A percentile compares a stretch with the other conserved stretches of the same genome.
Conservation (phyloP, 2,797 vertebrate species). For the Neopelma chrysocephalum region DNA sequence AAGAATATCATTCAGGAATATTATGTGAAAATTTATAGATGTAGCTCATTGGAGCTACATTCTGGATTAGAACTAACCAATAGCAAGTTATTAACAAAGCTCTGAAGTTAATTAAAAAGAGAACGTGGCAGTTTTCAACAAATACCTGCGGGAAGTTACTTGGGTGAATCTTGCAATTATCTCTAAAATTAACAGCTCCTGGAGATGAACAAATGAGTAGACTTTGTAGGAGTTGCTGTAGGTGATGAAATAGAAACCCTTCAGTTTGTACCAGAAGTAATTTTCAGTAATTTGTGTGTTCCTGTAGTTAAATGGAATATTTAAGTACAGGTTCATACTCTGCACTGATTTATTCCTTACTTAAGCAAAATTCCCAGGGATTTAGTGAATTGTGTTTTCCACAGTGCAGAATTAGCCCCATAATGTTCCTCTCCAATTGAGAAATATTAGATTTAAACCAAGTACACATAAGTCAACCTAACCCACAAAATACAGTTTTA, state of each 20-base stretch:
- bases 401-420: neutral
- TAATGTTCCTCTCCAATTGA: neutral
- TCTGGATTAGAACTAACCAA: neutral
- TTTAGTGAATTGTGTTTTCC: neutral
- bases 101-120: neutral
- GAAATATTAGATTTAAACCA: neutral
- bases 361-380: neutral
- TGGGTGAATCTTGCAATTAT: neutral
- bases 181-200: neutral
- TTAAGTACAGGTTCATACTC: neutral
- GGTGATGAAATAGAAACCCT: neutral
- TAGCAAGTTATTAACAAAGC: neutral
- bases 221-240: neutral
- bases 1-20: neutral
- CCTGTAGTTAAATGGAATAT: neutral
- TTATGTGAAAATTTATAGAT: neutral
- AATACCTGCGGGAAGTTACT: neutral
- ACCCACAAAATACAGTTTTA: neutral
- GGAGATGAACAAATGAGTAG: neutral
- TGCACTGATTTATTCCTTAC: neutral
- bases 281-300: neutral
- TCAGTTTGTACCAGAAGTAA: neutral
- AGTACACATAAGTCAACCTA: neutral
- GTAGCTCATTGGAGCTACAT: neutral
- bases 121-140: neutral